These are phyloP conservation scores for Cheumatopsyche charites DNA, from an alignment of 1,140 invertebrate genomes.

Conservation along the genomic window DNA sequence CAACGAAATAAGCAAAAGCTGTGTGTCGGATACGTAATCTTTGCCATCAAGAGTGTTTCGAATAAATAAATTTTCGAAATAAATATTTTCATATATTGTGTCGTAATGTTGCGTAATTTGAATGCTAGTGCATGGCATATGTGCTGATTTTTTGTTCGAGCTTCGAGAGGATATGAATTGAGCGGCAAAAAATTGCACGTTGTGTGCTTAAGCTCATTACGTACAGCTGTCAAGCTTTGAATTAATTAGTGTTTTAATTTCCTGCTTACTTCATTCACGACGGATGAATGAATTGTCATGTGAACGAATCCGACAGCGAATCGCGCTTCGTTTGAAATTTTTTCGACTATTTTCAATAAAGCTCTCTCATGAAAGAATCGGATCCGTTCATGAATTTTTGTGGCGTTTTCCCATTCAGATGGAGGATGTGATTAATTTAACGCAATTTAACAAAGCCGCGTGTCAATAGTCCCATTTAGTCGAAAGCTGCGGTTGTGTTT, in stretches of 20 bases:
- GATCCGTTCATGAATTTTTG: background rate
- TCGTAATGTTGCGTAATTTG: no score
- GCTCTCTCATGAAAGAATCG: background rate
- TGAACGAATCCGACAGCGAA: slow-evolving; percentile 30
- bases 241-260: slow-evolving; percentile 48
- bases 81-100: no score
- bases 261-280: slow-evolving; percentile 47
- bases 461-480: slow-evolving; percentile 34
- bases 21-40: background rate
- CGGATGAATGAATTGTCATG: slow-evolving; percentile 45
- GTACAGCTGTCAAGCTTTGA: slow-evolving; percentile 44
- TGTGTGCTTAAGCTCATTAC: slow-evolving; percentile 36
- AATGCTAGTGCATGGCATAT: background rate
- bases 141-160: slow-evolving; percentile 3
- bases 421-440: slow-evolving; percentile 49
- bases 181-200: slow-evolving; percentile 10
- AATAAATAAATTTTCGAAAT: no score
- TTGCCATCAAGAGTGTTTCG: background rate
- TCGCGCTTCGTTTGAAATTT: background rate
- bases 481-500: slow-evolving; percentile 37
- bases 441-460: slow-evolving; percentile 47
- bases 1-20: slow-evolving; percentile 2
- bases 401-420: slow-evolving; percentile 8
- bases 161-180: no score
- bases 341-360: background rate